These are phyloP conservation scores for Himalopsyche anomala DNA, from an alignment of 2,888 invertebrate genomes.

Conservation along the genomic window DNA sequence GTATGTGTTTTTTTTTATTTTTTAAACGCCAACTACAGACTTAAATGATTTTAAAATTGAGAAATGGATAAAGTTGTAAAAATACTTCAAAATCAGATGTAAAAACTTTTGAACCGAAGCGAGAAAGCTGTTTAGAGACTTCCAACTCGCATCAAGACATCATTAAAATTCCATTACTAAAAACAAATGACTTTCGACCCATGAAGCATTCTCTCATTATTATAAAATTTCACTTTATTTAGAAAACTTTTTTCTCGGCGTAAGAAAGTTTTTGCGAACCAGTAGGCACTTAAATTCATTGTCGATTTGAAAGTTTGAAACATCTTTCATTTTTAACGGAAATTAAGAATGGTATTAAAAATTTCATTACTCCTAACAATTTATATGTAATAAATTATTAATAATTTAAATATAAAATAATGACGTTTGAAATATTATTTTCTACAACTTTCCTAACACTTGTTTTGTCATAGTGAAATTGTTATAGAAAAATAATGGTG, in stretches of 20 bases:
- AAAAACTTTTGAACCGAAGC: constrained; percentile 55
- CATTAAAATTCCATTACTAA: constrained; percentile 66
- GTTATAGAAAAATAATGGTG: too few species aligned
- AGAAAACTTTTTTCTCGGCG: constrained; percentile 48
- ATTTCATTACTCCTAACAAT: not conserved
- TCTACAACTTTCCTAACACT: too few species aligned
- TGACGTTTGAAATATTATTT: too few species aligned
- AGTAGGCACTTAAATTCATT: constrained; percentile 38
- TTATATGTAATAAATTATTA: too few species aligned
- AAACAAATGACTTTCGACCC: constrained; percentile 65
- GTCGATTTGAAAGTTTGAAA: constrained; percentile 36
- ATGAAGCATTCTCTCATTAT: constrained; percentile 56
- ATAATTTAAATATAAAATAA: too few species aligned
- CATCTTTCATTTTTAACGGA: constrained; percentile 14
- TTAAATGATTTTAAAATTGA: constrained; percentile 56
- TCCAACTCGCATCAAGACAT: constrained; percentile 65
- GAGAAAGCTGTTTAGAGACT: constrained; percentile 62
- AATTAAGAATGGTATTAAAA: constrained; percentile 18
- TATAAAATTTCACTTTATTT: constrained; percentile 51
- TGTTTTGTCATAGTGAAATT: too few species aligned
- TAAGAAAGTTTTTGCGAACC: constrained; percentile 31
- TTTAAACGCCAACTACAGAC: constrained; percentile 38
- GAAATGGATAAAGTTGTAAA: constrained; percentile 63
- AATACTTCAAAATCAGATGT: constrained; percentile 61
- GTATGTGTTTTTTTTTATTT: not conserved